Evolutionary conservation across 1,140 invertebrate species (phyloP).

Genomic region (Drosophila mayri): DNA sequence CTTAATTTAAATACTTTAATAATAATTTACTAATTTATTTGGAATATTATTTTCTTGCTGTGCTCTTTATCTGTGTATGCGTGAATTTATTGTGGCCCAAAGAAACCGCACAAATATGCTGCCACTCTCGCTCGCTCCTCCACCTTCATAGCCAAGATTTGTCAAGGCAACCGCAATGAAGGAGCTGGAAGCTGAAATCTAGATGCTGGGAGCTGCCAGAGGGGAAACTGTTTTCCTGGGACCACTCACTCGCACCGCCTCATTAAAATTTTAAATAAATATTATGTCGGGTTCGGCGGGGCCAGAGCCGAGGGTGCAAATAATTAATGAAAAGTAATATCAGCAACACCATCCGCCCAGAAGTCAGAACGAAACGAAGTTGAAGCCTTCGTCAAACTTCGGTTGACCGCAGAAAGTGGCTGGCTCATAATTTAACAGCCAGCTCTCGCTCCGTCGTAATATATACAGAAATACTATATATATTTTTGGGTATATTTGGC

Average conservation of each 20-base stretch:
- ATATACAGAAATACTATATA: slow-evolving; percentile 2
- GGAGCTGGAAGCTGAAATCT: background rate
- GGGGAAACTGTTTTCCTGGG: slow-evolving; percentile 17
- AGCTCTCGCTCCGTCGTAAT: background rate
- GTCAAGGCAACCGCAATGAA: slow-evolving; percentile 46
- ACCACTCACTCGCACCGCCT: slow-evolving; percentile 39
- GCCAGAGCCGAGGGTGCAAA: slow-evolving; percentile 37
- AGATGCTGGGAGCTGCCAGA: background rate
- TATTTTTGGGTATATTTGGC: background rate
- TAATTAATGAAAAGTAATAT: slow-evolving; percentile 56
- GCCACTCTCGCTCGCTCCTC: background rate
- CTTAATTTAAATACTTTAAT: background rate
- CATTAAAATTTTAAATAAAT: slow-evolving; percentile 59
- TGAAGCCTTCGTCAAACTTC: slow-evolving; percentile 44
- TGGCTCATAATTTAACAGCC: slow-evolving; percentile 38
- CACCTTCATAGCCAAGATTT: slow-evolving; percentile 22
- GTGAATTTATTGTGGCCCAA: slow-evolving; percentile 22
- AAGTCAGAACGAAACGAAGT: slow-evolving; percentile 15
- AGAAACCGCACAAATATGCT: slow-evolving; percentile 44
- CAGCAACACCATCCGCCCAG: slow-evolving; percentile 37
- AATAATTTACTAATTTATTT: background rate
- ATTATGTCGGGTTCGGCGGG: slow-evolving; percentile 29
- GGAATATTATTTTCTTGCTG: background rate
- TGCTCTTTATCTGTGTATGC: slow-evolving; percentile 4
- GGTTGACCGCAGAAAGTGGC: slow-evolving; percentile 50